A percentile compares a stretch with the other conserved stretches of the same genome.
phyloP scores from a whole-genome alignment of 64 coral and sea anemone species.

The Porites lutea region DNA sequence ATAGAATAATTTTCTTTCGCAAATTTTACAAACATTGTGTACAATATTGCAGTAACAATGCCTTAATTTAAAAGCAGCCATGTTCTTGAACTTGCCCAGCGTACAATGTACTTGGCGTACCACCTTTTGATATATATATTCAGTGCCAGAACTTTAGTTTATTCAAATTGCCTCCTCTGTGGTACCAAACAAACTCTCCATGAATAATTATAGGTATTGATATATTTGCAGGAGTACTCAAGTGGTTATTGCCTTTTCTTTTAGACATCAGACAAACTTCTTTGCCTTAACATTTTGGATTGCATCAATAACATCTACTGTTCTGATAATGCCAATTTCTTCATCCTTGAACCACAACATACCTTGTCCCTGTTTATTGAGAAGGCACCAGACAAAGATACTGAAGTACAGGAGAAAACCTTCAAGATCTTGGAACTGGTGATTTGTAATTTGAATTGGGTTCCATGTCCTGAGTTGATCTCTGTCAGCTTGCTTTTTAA shows the following conservation, averaged over 20 bases:
- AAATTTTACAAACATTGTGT: too few relatives aligned
- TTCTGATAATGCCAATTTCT: slow-evolving; percentile 91
- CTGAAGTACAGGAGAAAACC: slow-evolving; percentile 85
- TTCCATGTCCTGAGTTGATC: slow-evolving; percentile 93
- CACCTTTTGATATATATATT: too few relatives aligned
- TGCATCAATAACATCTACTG: slow-evolving; percentile 92
- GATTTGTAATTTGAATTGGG: slow-evolving; percentile 93
- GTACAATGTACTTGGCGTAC: too few relatives aligned
- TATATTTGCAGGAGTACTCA: neutral
- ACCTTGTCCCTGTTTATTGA: slow-evolving; percentile 94
- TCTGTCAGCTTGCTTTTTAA: slow-evolving; percentile 97
- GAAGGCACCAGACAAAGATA: slow-evolving; percentile 81
- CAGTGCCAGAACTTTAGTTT: too few relatives aligned
- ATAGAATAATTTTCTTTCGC: too few relatives aligned
- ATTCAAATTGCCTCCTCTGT: too few relatives aligned
- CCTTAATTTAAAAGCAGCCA: too few relatives aligned
- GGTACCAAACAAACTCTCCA: too few relatives aligned
- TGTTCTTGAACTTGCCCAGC: too few relatives aligned
- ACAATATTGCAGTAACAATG: too few relatives aligned
- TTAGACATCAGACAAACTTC: slow-evolving; percentile 80
- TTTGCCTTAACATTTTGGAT: slow-evolving; percentile 89
- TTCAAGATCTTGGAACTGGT: slow-evolving; percentile 92
- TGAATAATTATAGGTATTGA: neutral
- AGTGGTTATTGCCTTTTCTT: neutral
- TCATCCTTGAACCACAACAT: slow-evolving; percentile 97